A percentile compares a stretch with the other conserved stretches of the same genome.
Conservation (phyloP, 2,797 vertebrate species). For the Peromyscus nudipes region DNA sequence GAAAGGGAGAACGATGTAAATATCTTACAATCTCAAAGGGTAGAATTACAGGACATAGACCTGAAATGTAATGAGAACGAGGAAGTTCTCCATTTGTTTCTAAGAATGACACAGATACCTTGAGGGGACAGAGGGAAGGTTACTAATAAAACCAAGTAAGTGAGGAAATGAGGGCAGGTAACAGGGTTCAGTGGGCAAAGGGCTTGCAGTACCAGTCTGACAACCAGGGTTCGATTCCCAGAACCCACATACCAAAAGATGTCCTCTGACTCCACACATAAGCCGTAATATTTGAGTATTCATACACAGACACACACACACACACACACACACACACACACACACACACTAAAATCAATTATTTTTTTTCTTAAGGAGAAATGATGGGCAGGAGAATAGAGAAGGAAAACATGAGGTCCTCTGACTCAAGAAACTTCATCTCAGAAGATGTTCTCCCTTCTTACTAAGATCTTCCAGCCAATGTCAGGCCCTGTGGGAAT, state of each 20-base stretch:
- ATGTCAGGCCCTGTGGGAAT: not conserved
- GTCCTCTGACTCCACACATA: not conserved
- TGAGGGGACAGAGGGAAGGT: not conserved
- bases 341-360: not conserved
- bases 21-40: not conserved
- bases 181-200: not conserved
- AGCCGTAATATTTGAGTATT: not conserved
- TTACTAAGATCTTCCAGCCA: not conserved
- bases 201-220: not conserved
- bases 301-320: too few relatives aligned
- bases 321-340: not conserved
- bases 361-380: not conserved
- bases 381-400: not conserved
- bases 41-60: not conserved
- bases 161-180: not conserved
- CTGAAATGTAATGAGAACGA: slow-evolving; percentile 21
- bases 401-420: not conserved
- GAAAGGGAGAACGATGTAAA: not conserved
- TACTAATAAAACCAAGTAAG: not conserved
- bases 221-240: not conserved
- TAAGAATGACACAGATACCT: slow-evolving; percentile 12
- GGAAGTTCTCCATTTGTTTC: slow-evolving; percentile 26
- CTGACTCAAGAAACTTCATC: not conserved
- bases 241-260: not conserved
- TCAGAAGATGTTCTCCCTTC: not conserved